Percentiles rank a stretch among this genome's conserved stretches.
Evolutionary conservation across 2,888 invertebrate species (phyloP).

Genomic region (Tipula helvola): DNA sequence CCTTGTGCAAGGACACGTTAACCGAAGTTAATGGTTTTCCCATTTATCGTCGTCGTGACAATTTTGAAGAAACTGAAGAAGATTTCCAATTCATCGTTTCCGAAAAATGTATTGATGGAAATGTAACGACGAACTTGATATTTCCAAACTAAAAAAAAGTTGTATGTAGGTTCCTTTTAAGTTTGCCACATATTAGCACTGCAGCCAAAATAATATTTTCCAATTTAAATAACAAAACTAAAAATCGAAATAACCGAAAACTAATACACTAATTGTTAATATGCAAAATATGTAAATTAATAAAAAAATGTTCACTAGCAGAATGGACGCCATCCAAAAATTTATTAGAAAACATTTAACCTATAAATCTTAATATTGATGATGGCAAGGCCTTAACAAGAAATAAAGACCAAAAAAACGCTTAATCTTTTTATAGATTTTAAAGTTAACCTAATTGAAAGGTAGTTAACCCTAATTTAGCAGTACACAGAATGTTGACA

Average conservation of each 20-base stretch:
- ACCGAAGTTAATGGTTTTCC: too few relatives aligned
- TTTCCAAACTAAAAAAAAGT: neutral
- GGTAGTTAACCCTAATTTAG: too few relatives aligned
- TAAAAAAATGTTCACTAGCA: neutral
- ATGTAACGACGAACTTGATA: neutral
- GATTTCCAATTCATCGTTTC: neutral
- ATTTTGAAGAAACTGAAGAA: neutral
- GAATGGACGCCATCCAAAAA: neutral
- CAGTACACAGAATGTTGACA: too few relatives aligned
- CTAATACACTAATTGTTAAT: neutral
- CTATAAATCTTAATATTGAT: neutral
- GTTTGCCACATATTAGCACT: constrained; percentile 15
- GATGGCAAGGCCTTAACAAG: neutral
- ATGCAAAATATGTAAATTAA: neutral
- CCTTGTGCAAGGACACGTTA: too few relatives aligned
- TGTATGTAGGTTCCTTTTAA: neutral
- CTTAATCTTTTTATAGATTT: neutral
- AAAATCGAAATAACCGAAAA: constrained; percentile 7
- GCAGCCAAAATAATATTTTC: too few relatives aligned
- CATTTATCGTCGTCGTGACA: too few relatives aligned
- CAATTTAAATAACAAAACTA: constrained; percentile 15
- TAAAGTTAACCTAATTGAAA: neutral
- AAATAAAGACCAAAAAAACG: neutral
- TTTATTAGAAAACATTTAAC: neutral
- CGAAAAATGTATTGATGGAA: neutral